Evolutionary conservation across 64 coral and sea anemone species (phyloP).

Genomic region (Hydrozoanthus tunicans): DNA sequence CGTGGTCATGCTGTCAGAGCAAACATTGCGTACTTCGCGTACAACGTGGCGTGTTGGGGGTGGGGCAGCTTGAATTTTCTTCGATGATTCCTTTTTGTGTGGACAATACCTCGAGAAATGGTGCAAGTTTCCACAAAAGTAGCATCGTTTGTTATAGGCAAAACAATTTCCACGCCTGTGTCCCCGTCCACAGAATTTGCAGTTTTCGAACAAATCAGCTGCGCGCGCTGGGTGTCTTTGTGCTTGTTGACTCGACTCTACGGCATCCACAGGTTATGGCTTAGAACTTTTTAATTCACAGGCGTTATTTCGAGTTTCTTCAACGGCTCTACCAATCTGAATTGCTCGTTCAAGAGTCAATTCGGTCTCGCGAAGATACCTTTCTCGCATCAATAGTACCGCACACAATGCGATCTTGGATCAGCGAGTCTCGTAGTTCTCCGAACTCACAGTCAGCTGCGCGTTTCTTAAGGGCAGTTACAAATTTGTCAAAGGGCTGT

Average conservation of each 20-base stretch:
- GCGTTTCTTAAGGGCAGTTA: slow-evolving; percentile 26
- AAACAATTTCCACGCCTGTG: slow-evolving; percentile 19
- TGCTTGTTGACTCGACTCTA: not conserved
- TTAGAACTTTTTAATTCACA: not conserved
- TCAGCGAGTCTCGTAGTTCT: slow-evolving; percentile 22
- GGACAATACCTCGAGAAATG: not conserved
- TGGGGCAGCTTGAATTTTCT: not conserved
- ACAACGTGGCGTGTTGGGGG: not conserved
- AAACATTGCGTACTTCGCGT: not conserved
- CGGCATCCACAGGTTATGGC: slow-evolving; percentile 5
- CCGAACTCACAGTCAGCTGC: slow-evolving; percentile 50
- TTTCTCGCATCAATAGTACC: slow-evolving; percentile 16
- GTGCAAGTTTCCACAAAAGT: slow-evolving; percentile 8
- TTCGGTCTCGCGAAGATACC: slow-evolving; percentile 32
- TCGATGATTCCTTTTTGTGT: slow-evolving; percentile 8
- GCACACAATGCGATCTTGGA: slow-evolving; percentile 25
- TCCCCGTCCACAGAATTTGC: slow-evolving; percentile 7
- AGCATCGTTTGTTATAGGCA: slow-evolving; percentile 4
- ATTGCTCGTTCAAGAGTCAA: slow-evolving; percentile 24
- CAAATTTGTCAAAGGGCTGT: slow-evolving; percentile 42
- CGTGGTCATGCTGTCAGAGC: not conserved
- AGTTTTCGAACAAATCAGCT: slow-evolving; percentile 11
- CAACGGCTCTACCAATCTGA: not conserved
- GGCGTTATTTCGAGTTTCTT: slow-evolving; percentile 17
- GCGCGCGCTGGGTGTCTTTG: not conserved